Base-by-base conservation (phyloP, 1,140 invertebrate genomes). In the Drosophila serrata region DNA sequence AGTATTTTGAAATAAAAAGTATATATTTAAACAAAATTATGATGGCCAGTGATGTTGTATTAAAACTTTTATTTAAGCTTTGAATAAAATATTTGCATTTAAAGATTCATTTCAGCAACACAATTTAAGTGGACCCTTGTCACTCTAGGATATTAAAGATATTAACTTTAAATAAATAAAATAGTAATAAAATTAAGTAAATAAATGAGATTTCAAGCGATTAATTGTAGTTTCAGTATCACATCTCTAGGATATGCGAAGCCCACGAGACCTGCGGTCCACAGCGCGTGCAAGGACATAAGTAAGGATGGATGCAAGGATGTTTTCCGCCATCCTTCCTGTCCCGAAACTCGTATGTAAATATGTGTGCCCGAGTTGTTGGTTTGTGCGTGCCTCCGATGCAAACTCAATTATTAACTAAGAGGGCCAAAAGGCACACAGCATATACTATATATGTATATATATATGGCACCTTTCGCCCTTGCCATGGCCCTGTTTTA, bases 371-470 rank as follows among this genome's bases (percentile, higher is more conserved):
- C 27, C n/a, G 49, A 46, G 40, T 69, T 45, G 57, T 57, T 42
- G 49, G 49, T 59, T 51, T 63, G 68, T 88, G 84, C 84, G 84
- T 88, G 84, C 85, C 81, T 90, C 40, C 61, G 78, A 81, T 90
- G 75, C 78, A 90, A 90, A 90, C 85, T 90, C 67, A 90, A 90
- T 90, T 90, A 90, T 90, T 90, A 90, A 90, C 78, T 79, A 85
- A 67, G 60, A 61, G 57, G 65, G 37, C 70, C 75, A 82, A 81
- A 72, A 64, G 69, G 78, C 77, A 85, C 43, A 24, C 46, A 42
- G 31, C 37, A 76, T n/a, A n/a, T 35, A 90, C 51, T 37, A 22
- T 53, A 53, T 6, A 55, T 13, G 5, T 33, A n/a, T 19, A 11
- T 1, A 7, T 51, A 51, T 53, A 53, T 53, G 33, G 19, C 85